Conservation (phyloP, 2,797 vertebrate species). For the Rhinichthys osculus region DNA sequence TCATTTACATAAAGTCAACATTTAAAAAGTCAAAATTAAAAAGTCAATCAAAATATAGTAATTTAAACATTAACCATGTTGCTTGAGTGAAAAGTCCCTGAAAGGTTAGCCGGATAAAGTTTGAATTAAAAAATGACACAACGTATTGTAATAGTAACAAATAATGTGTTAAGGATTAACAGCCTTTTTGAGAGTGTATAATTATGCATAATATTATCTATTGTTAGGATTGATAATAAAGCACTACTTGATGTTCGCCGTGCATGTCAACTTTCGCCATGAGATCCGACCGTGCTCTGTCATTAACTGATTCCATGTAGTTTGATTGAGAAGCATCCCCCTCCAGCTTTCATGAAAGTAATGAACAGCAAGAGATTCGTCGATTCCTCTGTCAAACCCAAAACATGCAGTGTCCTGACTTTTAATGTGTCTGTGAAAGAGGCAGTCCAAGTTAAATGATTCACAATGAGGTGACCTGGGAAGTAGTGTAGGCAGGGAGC, state of each 20-base stretch:
- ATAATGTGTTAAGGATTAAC: too few relatives aligned
- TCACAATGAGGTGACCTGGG: slow-evolving; percentile 83
- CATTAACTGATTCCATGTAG: slow-evolving; percentile 33
- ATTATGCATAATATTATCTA: not conserved
- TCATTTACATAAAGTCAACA: not conserved
- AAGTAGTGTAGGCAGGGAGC: slow-evolving; percentile 82
- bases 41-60: too few relatives aligned
- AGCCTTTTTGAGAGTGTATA: too few relatives aligned
- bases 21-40: too few relatives aligned
- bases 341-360: slow-evolving; percentile 19
- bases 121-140: too few relatives aligned
- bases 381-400: slow-evolving; percentile 43
- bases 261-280: not conserved
- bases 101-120: too few relatives aligned
- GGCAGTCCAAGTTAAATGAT: slow-evolving; percentile 71
- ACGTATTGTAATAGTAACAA: too few relatives aligned
- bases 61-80: not conserved
- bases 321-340: slow-evolving; percentile 37
- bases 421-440: slow-evolving; percentile 67
- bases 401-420: slow-evolving; percentile 65
- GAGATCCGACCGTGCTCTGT: not conserved
- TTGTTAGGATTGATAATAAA: not conserved
- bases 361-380: slow-evolving; percentile 21
- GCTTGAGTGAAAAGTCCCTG: not conserved
- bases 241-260: not conserved